Evolutionary conservation across 2,113 vertebrate genomes (phyloP), one percentile per base, ranked within the genome.

Genomic region (Pituophis catenifer): DNA sequence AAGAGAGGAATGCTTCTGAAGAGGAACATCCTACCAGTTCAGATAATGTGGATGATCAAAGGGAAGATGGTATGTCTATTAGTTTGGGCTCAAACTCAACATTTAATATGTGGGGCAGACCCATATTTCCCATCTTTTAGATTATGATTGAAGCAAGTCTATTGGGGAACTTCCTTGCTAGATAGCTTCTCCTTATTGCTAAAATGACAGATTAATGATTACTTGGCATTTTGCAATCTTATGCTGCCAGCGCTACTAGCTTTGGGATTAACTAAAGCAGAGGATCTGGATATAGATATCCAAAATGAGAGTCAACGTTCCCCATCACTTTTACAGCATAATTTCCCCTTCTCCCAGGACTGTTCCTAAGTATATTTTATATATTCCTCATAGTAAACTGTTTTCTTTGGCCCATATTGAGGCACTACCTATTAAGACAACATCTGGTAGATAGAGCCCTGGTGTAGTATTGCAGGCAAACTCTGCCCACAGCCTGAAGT

Each of bases 1-100:
- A 96, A 0, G 1, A 94, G 55, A 2, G 92, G 92, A 90, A 95
- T 0, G 65, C 92, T 90, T 91, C 75, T 1, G 91, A 94, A 93
- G 97, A 97, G 2, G 97, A 97, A 85, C 95, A 95, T 48, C 96
- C 97, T 88, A 96, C 97, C 1, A 94, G 91, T 65, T 86, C 90
- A 21, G 94, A 96, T 53, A 93, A 93, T 89, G 95, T 97, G 94
- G 97, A 97, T 9, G 93, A 86, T 33, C 95, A 54, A 65, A 94
- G 94, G 90, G 94, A 93, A 0, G 85, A 97, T 54, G 94, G 97
- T 98, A 96, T 0, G 96, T 98, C 93, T 92, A 65, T 50, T 75
- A 92, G 38, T 62, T 0, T 62, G 48, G 59, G 33, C 6, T 52
- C 57, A 54, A 90, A 26, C 53, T n/a, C 86, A 33, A 62, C 70